A percentile compares a stretch with the other conserved stretches of the same genome.
phyloP scores from a whole-genome alignment of 2,888 invertebrate species.

The Conistra vaccinii region DNA sequence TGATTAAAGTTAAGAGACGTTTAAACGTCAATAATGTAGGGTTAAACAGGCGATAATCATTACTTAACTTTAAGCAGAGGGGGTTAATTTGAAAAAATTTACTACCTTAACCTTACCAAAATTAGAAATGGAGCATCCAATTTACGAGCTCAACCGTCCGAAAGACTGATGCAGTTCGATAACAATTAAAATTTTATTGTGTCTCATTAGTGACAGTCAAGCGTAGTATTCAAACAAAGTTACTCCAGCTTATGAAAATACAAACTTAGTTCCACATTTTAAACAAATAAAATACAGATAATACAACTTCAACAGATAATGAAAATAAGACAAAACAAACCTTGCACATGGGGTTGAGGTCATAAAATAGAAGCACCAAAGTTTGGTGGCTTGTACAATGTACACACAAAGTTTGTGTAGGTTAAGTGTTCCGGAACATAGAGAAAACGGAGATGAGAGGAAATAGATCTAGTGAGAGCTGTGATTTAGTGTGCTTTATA shows the following conservation, averaged over 20 bases:
- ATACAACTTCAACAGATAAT: conserved; percentile 14
- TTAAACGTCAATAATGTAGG: too few species aligned
- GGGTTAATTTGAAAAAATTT: background rate
- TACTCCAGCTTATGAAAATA: background rate
- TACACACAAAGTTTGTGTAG: conserved; percentile 34
- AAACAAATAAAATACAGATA: background rate
- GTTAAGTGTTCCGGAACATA: conserved; percentile 12
- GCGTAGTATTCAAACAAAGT: background rate
- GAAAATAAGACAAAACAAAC: conserved; percentile 37
- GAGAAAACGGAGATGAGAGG: background rate
- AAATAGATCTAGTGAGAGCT: background rate
- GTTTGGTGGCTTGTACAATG: conserved; percentile 32
- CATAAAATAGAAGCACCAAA: conserved; percentile 41
- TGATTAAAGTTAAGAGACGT: too few species aligned
- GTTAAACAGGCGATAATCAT: too few species aligned
- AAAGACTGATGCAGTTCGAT: too few species aligned
- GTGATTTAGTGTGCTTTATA: background rate
- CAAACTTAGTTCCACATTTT: background rate
- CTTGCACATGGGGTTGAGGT: conserved; percentile 6
- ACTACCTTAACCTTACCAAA: background rate
- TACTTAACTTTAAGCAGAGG: too few species aligned
- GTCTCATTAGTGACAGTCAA: too few species aligned
- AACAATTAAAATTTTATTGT: too few species aligned
- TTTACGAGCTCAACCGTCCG: too few species aligned
- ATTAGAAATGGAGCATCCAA: background rate